phyloP scores from a whole-genome alignment of 1,140 invertebrate genomes.

The Ylistrum balloti region DNA sequence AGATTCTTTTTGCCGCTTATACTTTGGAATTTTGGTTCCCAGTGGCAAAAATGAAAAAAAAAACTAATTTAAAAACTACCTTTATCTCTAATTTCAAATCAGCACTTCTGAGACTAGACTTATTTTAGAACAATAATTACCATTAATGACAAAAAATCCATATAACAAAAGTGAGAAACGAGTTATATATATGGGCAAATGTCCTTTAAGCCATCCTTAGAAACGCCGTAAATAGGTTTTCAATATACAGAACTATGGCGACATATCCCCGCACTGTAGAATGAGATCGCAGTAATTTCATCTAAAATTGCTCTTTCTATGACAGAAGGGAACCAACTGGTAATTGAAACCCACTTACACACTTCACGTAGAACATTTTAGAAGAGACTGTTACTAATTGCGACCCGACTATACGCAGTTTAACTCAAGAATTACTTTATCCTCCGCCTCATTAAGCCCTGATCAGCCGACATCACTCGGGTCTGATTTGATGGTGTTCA shows the following conservation, averaged over 20 bases:
- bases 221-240: neutral
- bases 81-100: neutral
- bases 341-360: conserved; percentile 25
- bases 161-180: neutral
- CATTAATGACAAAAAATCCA: neutral
- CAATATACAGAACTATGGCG: neutral
- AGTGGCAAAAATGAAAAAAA: no score
- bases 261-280: neutral
- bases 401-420: conserved; percentile 12
- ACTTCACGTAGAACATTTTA: neutral
- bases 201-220: neutral
- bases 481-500: neutral
- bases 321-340: neutral
- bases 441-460: neutral
- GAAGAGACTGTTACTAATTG: conserved; percentile 12
- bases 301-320: conserved; percentile 20
- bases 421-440: neutral
- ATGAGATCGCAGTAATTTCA: neutral
- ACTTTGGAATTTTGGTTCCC: no score
- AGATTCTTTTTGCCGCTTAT: no score
- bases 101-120: neutral
- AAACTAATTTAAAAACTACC: no score
- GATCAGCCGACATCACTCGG: neutral
- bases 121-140: neutral
- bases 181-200: neutral